A percentile compares a stretch with the other conserved stretches of the same genome.
These are phyloP conservation scores for Clistopyga incitator DNA, from an alignment of 2,888 invertebrate genomes.

Conservation along the genomic window DNA sequence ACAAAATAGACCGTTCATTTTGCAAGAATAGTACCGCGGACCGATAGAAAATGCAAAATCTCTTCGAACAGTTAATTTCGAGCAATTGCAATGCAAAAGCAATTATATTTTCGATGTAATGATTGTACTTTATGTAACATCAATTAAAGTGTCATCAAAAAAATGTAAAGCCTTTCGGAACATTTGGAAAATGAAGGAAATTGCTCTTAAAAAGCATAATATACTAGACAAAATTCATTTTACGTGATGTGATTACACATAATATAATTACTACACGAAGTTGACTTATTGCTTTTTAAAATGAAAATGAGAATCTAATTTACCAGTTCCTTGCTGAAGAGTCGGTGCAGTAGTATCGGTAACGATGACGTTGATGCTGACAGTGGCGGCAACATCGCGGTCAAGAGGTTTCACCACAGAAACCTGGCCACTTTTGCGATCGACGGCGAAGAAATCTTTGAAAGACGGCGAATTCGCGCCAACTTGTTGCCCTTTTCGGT, in stretches of 20 bases:
- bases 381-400: conserved; percentile 89
- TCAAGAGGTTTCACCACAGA: conserved; percentile 88
- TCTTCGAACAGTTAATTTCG: too few relatives aligned
- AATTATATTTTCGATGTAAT: too few relatives aligned
- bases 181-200: too few relatives aligned
- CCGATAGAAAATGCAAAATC: too few relatives aligned
- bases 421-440: conserved; percentile 88
- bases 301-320: not conserved
- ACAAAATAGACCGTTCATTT: not conserved
- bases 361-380: conserved; percentile 92
- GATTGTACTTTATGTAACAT: too few relatives aligned
- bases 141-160: too few relatives aligned
- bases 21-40: too few relatives aligned
- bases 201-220: too few relatives aligned
- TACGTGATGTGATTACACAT: too few relatives aligned
- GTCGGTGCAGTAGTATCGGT: conserved; percentile 92
- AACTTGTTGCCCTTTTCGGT: conserved; percentile 93
- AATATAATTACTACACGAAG: not conserved
- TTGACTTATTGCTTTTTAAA: not conserved
- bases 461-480: conserved; percentile 80
- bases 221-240: too few relatives aligned
- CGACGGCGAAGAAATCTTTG: conserved; percentile 89
- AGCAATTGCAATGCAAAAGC: too few relatives aligned
- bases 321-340: conserved; percentile 91
- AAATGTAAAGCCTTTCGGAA: too few relatives aligned